Percentiles rank a stretch among this genome's conserved stretches.
phyloP scores from a whole-genome alignment of 2,888 invertebrate genomes.

The Formica aserva region DNA sequence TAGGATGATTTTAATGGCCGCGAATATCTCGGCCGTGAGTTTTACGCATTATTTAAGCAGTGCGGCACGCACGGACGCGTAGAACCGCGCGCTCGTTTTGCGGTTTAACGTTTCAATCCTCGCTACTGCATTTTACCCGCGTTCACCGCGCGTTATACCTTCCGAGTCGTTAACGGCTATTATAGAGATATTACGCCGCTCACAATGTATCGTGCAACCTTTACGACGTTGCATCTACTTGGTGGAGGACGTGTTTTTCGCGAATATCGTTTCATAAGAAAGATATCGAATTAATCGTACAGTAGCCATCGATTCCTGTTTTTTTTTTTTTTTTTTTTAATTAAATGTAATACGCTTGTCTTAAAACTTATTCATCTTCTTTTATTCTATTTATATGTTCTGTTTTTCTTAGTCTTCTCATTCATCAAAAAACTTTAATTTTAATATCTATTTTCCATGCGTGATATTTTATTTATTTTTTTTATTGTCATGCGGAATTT shows the following conservation, averaged over 20 bases:
- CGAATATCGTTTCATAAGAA: not conserved
- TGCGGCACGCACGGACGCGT: not conserved
- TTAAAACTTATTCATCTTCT: not conserved
- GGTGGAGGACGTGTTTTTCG: not conserved
- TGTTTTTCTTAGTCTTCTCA: not conserved
- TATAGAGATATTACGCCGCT: conserved; percentile 38
- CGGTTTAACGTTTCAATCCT: conserved; percentile 49
- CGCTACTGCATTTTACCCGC: conserved; percentile 38
- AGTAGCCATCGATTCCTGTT: not conserved
- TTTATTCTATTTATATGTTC: not conserved
- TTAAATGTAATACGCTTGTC: not conserved
- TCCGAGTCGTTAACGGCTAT: conserved; percentile 41
- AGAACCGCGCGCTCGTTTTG: conserved; percentile 41
- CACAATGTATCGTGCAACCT: conserved; percentile 8
- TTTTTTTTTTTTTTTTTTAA: not conserved
- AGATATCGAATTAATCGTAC: not conserved
- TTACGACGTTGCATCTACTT: not conserved
- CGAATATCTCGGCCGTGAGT: conserved; percentile 52
- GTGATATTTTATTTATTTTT: not conserved
- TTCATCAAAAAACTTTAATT: not conserved
- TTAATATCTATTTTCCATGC: not conserved
- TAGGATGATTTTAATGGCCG: conserved; percentile 78
- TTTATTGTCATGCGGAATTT: not conserved
- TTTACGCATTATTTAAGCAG: conserved; percentile 47
- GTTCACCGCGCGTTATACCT: conserved; percentile 34